A percentile compares a stretch with the other conserved stretches of the same genome.
Conservation (phyloP, 2,113 vertebrate species). For the Carettochelys insculpta region DNA sequence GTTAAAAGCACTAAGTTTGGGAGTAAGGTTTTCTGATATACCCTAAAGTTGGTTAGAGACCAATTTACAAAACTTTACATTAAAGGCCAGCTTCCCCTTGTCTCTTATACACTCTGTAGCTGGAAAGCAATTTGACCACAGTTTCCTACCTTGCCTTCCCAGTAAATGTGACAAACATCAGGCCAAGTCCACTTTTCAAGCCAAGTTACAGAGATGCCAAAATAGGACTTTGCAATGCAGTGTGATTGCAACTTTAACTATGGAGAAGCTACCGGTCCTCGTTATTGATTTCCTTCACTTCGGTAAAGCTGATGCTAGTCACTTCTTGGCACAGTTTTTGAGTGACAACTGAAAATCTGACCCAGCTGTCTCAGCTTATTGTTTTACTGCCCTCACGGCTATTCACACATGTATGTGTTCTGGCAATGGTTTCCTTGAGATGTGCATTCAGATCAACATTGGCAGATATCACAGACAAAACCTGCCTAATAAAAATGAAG, state of each 20-base stretch:
- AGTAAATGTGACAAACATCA: neutral
- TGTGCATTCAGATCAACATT: neutral
- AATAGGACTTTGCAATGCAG: neutral
- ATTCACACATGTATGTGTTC: neutral
- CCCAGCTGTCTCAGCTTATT: neutral
- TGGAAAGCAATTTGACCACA: neutral
- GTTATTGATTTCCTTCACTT: accelerated
- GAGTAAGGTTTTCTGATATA: too few species aligned
- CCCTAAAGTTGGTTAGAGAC: too few species aligned
- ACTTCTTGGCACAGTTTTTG: accelerated
- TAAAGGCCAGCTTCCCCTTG: too few species aligned
- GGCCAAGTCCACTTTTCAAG: neutral
- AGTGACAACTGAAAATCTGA: neutral
- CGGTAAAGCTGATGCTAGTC: accelerated
- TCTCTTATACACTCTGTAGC: neutral
- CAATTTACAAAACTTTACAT: too few species aligned
- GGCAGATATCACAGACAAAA: neutral
- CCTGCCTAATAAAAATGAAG: neutral
- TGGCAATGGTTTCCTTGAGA: neutral
- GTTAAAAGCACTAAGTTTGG: too few species aligned
- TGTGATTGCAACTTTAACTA: neutral
- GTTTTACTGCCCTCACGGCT: neutral
- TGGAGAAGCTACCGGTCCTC: neutral
- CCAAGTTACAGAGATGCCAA: neutral
- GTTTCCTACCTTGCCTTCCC: neutral